phyloP scores from a whole-genome alignment of 2,797 vertebrate species.

The Pristis pectinata region DNA sequence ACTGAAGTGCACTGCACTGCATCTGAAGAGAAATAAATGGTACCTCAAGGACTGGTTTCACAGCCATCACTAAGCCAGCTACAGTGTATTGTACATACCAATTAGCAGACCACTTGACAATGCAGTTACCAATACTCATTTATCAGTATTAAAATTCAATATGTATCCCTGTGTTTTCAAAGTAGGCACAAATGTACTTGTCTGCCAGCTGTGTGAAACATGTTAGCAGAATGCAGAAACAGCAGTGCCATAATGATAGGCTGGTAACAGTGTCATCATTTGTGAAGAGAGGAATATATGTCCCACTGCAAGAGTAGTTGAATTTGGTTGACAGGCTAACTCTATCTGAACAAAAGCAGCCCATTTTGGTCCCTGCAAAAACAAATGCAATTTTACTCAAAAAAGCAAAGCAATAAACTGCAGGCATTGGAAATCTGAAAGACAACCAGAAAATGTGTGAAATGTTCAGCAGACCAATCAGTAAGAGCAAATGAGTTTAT shows the following conservation, averaged over 20 bases:
- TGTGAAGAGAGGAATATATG: too few species aligned
- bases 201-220: not conserved
- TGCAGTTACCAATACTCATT: not conserved
- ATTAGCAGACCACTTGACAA: not conserved
- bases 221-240: not conserved
- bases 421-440: too few species aligned
- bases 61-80: not conserved
- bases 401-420: too few species aligned
- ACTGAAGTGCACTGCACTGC: not conserved
- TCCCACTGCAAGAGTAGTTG: too few species aligned
- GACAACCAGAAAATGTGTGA: too few species aligned
- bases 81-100: not conserved
- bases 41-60: not conserved
- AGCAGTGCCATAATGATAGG: not conserved
- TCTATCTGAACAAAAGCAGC: too few species aligned
- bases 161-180: not conserved
- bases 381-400: too few species aligned
- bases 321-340: too few species aligned
- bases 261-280: not conserved
- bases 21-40: not conserved
- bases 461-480: too few species aligned
- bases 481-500: too few species aligned
- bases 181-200: not conserved
- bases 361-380: too few species aligned
- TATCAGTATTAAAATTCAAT: not conserved